phyloP scores from a whole-genome alignment of 2,113 vertebrate species.

The Ageneiosus marmoratus region DNA sequence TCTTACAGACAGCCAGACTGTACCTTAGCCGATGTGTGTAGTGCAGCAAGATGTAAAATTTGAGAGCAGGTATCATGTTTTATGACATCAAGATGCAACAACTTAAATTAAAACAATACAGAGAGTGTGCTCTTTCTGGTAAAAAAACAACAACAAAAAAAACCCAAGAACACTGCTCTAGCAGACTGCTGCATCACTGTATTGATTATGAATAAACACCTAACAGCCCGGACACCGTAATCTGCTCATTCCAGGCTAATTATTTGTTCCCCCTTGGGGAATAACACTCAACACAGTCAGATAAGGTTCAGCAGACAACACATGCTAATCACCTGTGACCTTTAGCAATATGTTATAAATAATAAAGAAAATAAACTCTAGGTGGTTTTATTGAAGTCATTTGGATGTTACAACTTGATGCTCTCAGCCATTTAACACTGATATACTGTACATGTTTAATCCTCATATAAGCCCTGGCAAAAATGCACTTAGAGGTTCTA shows the following conservation, averaged over 20 bases:
- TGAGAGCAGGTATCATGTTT: neutral
- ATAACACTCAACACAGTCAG: slow-evolving; percentile 1
- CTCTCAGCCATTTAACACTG: neutral
- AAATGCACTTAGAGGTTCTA: no score
- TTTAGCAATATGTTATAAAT: neutral
- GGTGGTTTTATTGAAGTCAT: neutral
- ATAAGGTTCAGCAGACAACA: neutral
- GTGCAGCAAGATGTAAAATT: neutral
- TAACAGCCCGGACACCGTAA: neutral
- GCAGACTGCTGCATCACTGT: neutral
- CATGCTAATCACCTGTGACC: neutral
- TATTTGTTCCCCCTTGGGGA: slow-evolving; percentile 3
- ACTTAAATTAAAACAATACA: neutral
- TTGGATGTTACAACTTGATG: neutral
- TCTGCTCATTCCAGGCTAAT: neutral
- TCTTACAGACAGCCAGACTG: neutral
- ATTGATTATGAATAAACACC: neutral
- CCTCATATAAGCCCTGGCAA: neutral
- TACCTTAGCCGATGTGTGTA: neutral
- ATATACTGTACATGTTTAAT: neutral
- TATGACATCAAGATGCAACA: neutral
- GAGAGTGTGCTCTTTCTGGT: neutral
- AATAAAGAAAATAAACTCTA: neutral
- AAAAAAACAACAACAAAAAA: neutral
- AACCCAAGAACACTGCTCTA: neutral